Evolutionary conservation across 2,797 vertebrate species (phyloP), one percentile per base, ranked within the genome.

Genomic region (Knipowitschia caucasica): DNA sequence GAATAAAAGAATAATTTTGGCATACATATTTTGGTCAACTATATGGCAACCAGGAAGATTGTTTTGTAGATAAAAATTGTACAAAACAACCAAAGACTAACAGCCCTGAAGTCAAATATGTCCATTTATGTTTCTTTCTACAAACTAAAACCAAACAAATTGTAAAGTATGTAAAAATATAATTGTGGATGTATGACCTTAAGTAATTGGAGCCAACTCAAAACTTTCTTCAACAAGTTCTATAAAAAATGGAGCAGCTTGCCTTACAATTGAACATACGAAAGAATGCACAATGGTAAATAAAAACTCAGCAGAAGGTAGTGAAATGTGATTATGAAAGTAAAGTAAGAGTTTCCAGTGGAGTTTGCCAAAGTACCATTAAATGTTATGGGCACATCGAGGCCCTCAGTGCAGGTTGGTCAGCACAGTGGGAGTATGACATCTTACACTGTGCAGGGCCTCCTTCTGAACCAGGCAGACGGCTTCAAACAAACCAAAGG

Each of bases 301-400:
- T 73, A 56, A 65, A 60, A 42, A 64, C 51, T 59, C 80, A 73
- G 77, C 59, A 71, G 64, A 78, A 51, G 56, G 69, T 59, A 82
- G 74, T 39, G 25, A 75, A 83, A 80, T 68, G 76, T 68, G 84
- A 88, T 86, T 85, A 78, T 82, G 60, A 63, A 25, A 77, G 81
- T 72, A 73, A 86, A 81, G 80, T 88, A 90, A 92, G 86, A 91
- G 69, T 91, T 92, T 91, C 90, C 89, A 89, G 82, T 75, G 61
- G 59, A 59, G 75, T 86, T 87, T 87, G 88, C 89, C 91, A 92
- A 88, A 82, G 80, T 70, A 73, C 82, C 86, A 86, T 91, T 90
- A 91, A 90, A 92, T 85, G 84, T 91, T 91, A 91, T 86, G 84
- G 89, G 89, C 88, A 86, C 90, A 91, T 84, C 69, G 82, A 87